Evolutionary conservation across 2,113 vertebrate species (phyloP).

Genomic region (Clarias macrocephalus): DNA sequence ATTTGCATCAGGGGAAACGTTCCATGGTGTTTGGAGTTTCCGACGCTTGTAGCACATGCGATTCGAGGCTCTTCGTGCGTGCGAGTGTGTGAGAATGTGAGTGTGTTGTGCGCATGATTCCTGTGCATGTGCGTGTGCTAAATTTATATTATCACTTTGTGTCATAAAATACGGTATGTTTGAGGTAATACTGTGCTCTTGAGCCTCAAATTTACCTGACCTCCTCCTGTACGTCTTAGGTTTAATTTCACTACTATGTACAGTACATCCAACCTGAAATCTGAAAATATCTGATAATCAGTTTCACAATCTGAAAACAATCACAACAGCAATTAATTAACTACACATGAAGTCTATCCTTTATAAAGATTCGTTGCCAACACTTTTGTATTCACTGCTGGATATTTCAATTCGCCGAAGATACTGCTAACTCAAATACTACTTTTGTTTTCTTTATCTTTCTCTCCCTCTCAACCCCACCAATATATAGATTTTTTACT

Average conservation of each 20-base stretch:
- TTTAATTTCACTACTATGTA: not conserved
- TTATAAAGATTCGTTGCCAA: not conserved
- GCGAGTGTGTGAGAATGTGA: slow-evolving; percentile 37
- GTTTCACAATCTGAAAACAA: not conserved
- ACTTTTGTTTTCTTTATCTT: not conserved
- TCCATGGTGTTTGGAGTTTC: slow-evolving; percentile 58
- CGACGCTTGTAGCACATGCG: slow-evolving; percentile 66
- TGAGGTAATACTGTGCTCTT: slow-evolving; percentile 63
- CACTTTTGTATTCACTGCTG: not conserved
- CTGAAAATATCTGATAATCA: slow-evolving; percentile 1
- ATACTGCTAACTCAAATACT: too few species aligned
- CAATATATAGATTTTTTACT: not conserved
- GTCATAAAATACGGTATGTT: slow-evolving; percentile 59
- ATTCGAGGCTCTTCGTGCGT: slow-evolving; percentile 58
- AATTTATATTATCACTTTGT: slow-evolving; percentile 71
- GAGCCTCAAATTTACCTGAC: slow-evolving; percentile 50
- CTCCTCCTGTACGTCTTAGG: not conserved
- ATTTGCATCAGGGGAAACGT: slow-evolving; percentile 44
- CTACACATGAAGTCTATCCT: not conserved
- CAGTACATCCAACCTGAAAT: not conserved
- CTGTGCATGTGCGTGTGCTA: slow-evolving; percentile 55
- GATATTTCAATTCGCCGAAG: not conserved
- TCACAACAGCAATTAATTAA: not conserved
- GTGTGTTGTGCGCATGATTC: slow-evolving; percentile 56
- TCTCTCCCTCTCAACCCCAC: not conserved